Base-by-base conservation (phyloP, 1,140 invertebrate genomes). In the Spodoptera litura region DNA sequence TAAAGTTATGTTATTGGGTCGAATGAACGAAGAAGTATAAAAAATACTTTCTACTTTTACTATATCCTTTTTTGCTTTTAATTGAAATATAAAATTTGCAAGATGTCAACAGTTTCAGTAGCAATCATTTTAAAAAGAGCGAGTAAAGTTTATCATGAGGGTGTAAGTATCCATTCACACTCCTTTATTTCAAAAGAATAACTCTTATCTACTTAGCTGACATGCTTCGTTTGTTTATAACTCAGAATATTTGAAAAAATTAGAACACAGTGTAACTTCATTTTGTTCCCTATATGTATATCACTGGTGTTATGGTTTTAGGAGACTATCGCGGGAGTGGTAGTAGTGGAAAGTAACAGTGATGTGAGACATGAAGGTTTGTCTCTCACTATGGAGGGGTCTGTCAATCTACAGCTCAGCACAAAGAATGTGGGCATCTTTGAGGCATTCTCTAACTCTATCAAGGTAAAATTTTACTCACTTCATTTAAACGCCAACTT, bases 341-440 rank as follows among this genome's bases (percentile, higher is more conserved):
- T 99, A 68, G 95, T 97, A 38, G 96, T 99, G 81, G 96, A 97
- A 78, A 97, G 96, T 62, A 96, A 96, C 83, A 95, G 96, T 6
- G 98, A 99, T 83, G 91, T 98, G 0, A 97, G 98, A 87, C 99
- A 99, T 88, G 98, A 99, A 95, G 99, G 99, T 2, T 97, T 99
- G 62, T 96, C 95, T 9, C 94, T 99, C 2, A 95, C 95, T 2
- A 96, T 99, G 94, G 98, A 99, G 89, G 99, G 98, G 1, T 95
- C 96, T 20, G 98, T 99, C 0, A 98, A 97, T 91, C 94, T 99
- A 68, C 98, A 99, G 89, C 94, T 99, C 0, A 99, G 98, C 89
- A 97, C 98, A 13, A 99, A 99, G 94, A 99, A 98, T 95, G 97
- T 98, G 81, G 98, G 99, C 0, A 96, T 99, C 52, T 97, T 99